A percentile compares a stretch with the other conserved stretches of the same genome.
Evolutionary conservation across 2,888 invertebrate species (phyloP).

Genomic region (Callyntrura guangdongensis): DNA sequence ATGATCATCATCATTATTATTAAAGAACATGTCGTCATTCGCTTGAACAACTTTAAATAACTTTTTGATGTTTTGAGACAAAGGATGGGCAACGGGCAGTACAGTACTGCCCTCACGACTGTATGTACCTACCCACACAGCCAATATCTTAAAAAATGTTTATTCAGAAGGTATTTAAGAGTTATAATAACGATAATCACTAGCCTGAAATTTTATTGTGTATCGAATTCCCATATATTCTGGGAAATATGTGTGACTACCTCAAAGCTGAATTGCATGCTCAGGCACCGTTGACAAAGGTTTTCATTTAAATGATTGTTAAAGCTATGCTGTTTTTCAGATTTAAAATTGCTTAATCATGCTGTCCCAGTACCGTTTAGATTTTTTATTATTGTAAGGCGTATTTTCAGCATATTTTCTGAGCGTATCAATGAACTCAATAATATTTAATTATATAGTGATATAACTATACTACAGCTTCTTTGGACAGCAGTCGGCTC

Average conservation of each 20-base stretch:
- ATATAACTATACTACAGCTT: not conserved
- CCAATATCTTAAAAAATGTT: not conserved
- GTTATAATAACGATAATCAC: conserved; percentile 14
- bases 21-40: not conserved
- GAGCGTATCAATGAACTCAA: too few relatives aligned
- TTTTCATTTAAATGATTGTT: not conserved
- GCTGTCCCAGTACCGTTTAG: not conserved
- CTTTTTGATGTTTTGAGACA: conserved; percentile 25
- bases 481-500: not conserved
- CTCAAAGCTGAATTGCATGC: conserved; percentile 16
- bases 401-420: not conserved
- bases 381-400: not conserved
- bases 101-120: not conserved
- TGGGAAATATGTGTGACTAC: conserved; percentile 45
- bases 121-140: not conserved
- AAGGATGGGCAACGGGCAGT: conserved; percentile 58
- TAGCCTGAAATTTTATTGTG: conserved; percentile 24
- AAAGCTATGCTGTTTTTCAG: not conserved
- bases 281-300: not conserved
- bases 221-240: conserved; percentile 37
- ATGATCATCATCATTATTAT: not conserved
- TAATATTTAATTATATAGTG: not conserved
- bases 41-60: conserved; percentile 33
- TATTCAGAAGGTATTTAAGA: conserved; percentile 18
- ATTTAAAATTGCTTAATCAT: conserved; percentile 35